phyloP scores from a whole-genome alignment of 1,140 invertebrate species.

The Drosophila asahinai region DNA sequence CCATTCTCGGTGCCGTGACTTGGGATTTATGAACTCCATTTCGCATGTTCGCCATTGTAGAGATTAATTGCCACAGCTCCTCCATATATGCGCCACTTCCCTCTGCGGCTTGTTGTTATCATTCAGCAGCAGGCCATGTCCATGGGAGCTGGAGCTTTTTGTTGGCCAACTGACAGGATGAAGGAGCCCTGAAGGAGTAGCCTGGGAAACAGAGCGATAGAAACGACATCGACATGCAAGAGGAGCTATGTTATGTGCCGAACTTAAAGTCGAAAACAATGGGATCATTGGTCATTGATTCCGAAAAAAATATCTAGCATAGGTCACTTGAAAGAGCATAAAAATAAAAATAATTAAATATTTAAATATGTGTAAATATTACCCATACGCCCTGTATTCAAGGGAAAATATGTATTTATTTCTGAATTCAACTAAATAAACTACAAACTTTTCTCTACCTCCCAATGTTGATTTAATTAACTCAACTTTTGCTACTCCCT shows the following conservation, averaged over 20 bases:
- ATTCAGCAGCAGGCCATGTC: conserved; percentile 77
- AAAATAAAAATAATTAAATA: background rate
- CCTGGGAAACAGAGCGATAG: conserved; percentile 19
- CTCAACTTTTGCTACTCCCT: conserved; percentile 5
- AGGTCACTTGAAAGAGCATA: background rate
- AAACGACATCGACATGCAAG: conserved; percentile 65
- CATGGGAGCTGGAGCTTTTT: conserved; percentile 38
- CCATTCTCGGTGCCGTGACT: conserved; percentile 56
- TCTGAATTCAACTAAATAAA: background rate
- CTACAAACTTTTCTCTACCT: background rate
- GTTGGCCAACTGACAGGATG: conserved; percentile 45
- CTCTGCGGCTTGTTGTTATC: conserved; percentile 72
- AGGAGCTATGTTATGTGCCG: conserved; percentile 43
- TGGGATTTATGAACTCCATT: conserved; percentile 81
- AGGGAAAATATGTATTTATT: too few relatives aligned
- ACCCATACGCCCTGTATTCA: too few relatives aligned
- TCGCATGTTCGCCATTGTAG: conserved; percentile 78
- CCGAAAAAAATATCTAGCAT: background rate
- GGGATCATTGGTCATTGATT: background rate
- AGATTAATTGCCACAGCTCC: conserved; percentile 77
- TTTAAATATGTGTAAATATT: background rate
- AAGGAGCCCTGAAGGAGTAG: conserved; percentile 24
- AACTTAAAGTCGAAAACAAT: conserved; percentile 37
- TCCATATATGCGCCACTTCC: conserved; percentile 41
- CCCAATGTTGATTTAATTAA: conserved; percentile 24